A percentile compares a stretch with the other conserved stretches of the same genome.
Conservation (phyloP, 1,140 invertebrate genomes). For the Rhyzopertha dominica region DNA sequence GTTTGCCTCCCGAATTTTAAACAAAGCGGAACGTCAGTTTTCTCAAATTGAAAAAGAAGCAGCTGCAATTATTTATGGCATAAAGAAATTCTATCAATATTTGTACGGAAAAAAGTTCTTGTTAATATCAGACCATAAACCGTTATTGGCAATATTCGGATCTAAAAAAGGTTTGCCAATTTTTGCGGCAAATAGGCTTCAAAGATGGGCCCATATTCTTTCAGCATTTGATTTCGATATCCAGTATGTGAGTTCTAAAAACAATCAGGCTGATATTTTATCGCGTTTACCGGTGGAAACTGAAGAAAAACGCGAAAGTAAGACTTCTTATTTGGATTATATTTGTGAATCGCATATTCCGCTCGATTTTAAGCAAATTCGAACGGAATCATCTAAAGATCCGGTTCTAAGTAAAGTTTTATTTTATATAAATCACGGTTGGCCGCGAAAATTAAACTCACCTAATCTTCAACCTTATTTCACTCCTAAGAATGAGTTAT, state of each 20-base stretch:
- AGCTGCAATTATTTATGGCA: neutral
- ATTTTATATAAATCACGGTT: no score
- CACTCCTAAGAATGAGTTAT: no score
- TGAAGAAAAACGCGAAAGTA: slow-evolving; percentile 6
- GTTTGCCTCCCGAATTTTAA: neutral
- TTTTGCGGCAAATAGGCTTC: slow-evolving; percentile 27
- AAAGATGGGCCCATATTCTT: slow-evolving; percentile 16
- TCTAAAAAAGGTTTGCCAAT: slow-evolving; percentile 28
- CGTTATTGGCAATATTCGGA: slow-evolving; percentile 46
- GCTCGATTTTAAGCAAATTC: slow-evolving; percentile 3
- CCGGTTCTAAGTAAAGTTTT: slow-evolving; percentile 5
- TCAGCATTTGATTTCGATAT: neutral
- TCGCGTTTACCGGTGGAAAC: slow-evolving; percentile 29
- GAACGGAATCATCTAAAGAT: neutral
- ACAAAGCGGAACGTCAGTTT: neutral
- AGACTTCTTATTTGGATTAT: no score
- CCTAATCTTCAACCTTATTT: no score
- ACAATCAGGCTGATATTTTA: slow-evolving; percentile 30
- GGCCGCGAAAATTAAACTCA: no score
- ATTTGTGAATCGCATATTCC: slow-evolving; percentile 3
- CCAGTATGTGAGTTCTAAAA: slow-evolving; percentile 4
- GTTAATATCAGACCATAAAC: slow-evolving; percentile 49
- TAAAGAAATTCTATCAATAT: neutral
- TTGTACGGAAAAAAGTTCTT: slow-evolving; percentile 37
- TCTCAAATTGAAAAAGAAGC: slow-evolving; percentile 9